Percentiles rank a stretch among this genome's conserved stretches.
Evolutionary conservation across 1,140 invertebrate genomes (phyloP).

Genomic region (Kradibia gibbosae): DNA sequence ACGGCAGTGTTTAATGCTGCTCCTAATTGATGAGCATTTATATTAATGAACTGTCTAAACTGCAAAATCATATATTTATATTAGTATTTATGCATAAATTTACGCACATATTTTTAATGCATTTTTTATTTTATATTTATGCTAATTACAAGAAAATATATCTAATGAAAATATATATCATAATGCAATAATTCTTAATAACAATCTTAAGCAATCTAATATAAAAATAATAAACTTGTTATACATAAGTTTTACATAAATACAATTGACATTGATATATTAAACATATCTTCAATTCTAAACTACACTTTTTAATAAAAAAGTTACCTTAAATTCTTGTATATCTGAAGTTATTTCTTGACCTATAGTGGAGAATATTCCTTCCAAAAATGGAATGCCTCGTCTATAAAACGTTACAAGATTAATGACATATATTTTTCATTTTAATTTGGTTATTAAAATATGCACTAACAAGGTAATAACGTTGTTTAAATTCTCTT

Average conservation of each 20-base stretch:
- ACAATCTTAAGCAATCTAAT: no score
- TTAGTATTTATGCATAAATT: not conserved
- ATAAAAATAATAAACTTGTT: no score
- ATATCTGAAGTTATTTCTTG: slow-evolving; percentile 49
- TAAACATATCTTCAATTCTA: no score
- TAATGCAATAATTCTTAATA: no score
- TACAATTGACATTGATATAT: no score
- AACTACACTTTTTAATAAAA: slow-evolving; percentile 10
- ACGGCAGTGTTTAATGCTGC: slow-evolving; percentile 34
- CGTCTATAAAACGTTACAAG: slow-evolving; percentile 47
- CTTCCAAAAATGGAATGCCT: slow-evolving; percentile 53
- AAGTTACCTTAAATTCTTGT: slow-evolving; percentile 55
- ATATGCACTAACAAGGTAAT: slow-evolving; percentile 52
- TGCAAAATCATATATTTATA: slow-evolving; percentile 44
- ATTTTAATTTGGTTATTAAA: not conserved
- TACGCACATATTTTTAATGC: not conserved
- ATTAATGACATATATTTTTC: not conserved
- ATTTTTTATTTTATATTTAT: slow-evolving; percentile 23
- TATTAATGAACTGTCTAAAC: slow-evolving; percentile 52
- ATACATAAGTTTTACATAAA: no score
- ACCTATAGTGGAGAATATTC: slow-evolving; percentile 54
- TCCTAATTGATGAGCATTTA: slow-evolving; percentile 43
- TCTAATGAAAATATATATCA: no score
- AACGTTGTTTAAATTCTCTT: slow-evolving; percentile 52
- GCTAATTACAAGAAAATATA: no score